Percentiles rank a stretch among this genome's conserved stretches.
Conservation (phyloP, 2,113 vertebrate species). For the Coreoperca whiteheadi region DNA sequence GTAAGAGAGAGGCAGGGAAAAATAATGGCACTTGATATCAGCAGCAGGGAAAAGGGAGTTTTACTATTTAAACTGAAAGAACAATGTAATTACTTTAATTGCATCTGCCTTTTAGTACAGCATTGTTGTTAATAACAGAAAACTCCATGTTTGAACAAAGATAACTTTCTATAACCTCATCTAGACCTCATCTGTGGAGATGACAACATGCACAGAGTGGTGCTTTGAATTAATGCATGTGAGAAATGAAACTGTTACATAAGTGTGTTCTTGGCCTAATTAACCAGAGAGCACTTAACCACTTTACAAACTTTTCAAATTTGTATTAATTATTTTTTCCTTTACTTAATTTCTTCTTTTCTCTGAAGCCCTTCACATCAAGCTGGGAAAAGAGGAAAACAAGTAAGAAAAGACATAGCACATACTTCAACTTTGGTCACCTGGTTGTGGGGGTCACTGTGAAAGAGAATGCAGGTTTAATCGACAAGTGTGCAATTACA, state of each 20-base stretch:
- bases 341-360: too few relatives aligned
- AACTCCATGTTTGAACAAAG: neutral
- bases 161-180: neutral
- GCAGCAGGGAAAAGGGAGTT: neutral
- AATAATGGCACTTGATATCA: neutral
- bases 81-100: neutral
- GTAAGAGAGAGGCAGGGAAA: neutral
- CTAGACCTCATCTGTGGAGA: neutral
- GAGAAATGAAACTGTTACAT: neutral
- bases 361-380: neutral
- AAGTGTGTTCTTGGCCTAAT: neutral
- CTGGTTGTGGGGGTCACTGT: conserved; percentile 34
- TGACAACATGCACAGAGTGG: neutral
- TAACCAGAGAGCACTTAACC: neutral
- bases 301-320: neutral
- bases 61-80: neutral
- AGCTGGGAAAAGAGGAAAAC: neutral
- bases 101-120: neutral
- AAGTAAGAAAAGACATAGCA: neutral
- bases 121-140: neutral
- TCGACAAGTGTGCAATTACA: conserved; percentile 54
- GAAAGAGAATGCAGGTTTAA: conserved; percentile 33
- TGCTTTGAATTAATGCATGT: conserved; percentile 1
- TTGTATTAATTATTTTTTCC: neutral
- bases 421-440: neutral